A percentile compares a stretch with the other conserved stretches of the same genome.
Evolutionary conservation across 2,888 invertebrate species (phyloP).

Genomic region (Cheilosia urbana): DNA sequence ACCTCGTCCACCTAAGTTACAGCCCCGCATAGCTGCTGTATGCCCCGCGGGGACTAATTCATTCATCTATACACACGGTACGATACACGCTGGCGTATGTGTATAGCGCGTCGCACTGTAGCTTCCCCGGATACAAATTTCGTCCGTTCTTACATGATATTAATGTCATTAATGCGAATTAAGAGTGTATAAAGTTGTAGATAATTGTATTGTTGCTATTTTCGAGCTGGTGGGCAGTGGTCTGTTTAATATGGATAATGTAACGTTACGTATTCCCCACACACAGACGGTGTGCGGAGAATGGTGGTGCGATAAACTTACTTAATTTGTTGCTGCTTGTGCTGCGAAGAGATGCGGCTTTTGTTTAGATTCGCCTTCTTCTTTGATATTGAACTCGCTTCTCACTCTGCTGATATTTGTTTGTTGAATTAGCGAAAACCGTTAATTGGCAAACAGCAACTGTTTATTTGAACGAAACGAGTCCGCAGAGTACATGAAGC

Average conservation of each 20-base stretch:
- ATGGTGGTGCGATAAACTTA: constrained; percentile 54
- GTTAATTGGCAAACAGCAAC: constrained; percentile 59
- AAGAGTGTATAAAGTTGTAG: constrained; percentile 60
- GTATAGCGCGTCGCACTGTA: constrained; percentile 35
- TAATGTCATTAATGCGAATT: constrained; percentile 70
- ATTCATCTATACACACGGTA: constrained; percentile 37
- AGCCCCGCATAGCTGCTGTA: constrained; percentile 1
- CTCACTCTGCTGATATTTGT: constrained; percentile 24
- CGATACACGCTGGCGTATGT: constrained; percentile 43
- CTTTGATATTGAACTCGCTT: constrained; percentile 27
- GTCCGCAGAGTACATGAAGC: constrained; percentile 8
- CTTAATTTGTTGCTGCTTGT: constrained; percentile 46
- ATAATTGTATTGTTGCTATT: constrained; percentile 53
- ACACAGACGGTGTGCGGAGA: constrained; percentile 9
- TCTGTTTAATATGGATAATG: constrained; percentile 38
- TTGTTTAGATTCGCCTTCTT: constrained; percentile 51
- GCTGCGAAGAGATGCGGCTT: constrained; percentile 24
- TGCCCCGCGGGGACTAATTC: constrained; percentile 40
- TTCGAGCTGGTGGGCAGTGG: constrained; percentile 21
- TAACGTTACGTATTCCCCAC: constrained; percentile 23
- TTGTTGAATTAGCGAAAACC: constrained; percentile 51
- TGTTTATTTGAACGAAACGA: constrained; percentile 60
- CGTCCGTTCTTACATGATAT: constrained; percentile 65
- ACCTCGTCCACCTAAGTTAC: constrained; percentile 44
- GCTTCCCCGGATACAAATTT: constrained; percentile 26